These are phyloP conservation scores for Distichodus sexfasciatus DNA, from an alignment of 2,797 vertebrate genomes.

Conservation along the genomic window DNA sequence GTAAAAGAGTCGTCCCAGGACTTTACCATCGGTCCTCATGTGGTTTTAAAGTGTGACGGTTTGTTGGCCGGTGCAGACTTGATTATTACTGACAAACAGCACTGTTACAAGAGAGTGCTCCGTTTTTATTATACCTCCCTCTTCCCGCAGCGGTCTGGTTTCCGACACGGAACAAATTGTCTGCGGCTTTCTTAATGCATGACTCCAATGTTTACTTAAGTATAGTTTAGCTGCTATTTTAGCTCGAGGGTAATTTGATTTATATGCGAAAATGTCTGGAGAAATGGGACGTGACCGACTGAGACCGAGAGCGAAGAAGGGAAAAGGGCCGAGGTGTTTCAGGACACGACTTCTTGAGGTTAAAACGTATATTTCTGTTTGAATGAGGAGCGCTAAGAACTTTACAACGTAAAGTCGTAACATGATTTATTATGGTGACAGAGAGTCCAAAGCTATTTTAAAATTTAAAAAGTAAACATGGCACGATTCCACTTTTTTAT, in stretches of 20 bases:
- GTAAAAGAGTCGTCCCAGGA: neutral
- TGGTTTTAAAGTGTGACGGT: constrained; percentile 29
- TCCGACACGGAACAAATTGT: constrained; percentile 42
- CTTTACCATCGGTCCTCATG: constrained; percentile 11
- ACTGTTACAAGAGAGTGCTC: constrained; percentile 10
- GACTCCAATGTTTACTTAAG: constrained; percentile 43
- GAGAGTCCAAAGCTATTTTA: too few species aligned
- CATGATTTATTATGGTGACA: too few species aligned
- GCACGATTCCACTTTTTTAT: too few species aligned
- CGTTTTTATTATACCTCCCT: neutral
- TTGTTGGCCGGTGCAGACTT: constrained; percentile 32
- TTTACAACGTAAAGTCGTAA: too few species aligned
- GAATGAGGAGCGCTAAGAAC: too few species aligned
- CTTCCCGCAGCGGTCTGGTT: constrained; percentile 28
- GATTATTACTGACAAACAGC: constrained; percentile 42
- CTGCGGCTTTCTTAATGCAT: constrained; percentile 43
- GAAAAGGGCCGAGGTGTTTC: constrained; percentile 8
- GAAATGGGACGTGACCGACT: constrained; percentile 33
- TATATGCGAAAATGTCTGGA: constrained; percentile 35
- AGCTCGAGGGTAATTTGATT: constrained; percentile 23
- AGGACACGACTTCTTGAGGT: neutral
- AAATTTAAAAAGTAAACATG: too few species aligned
- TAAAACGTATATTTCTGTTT: neutral
- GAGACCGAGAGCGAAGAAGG: neutral
- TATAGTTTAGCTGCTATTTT: constrained; percentile 31